Evolutionary conservation across 92 coral and sea anemone species (phyloP).

Genomic region (Pocillopora grandis): DNA sequence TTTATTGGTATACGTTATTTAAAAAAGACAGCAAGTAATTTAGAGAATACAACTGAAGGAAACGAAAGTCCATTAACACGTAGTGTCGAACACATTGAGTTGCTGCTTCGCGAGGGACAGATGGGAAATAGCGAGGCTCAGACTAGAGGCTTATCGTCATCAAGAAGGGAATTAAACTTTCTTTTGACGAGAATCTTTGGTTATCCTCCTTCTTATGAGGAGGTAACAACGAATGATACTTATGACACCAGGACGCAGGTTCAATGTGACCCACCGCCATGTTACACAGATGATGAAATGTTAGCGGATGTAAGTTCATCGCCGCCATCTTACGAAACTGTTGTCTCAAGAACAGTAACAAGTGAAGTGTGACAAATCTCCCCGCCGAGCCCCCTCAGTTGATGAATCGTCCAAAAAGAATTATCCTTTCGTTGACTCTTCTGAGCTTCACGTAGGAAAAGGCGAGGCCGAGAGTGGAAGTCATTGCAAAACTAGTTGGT

Average conservation of each 20-base stretch:
- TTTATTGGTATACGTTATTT: conserved; percentile 13
- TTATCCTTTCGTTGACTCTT: no score
- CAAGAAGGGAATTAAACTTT: conserved; percentile 22
- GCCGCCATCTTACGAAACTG: conserved; percentile 35
- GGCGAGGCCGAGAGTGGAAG: no score
- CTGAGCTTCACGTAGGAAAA: no score
- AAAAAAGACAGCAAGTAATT: background rate
- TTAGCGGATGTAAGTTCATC: background rate
- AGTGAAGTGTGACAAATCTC: background rate
- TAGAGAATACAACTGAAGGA: background rate
- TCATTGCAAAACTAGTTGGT: no score
- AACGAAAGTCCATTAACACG: conserved; percentile 9
- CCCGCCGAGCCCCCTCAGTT: background rate
- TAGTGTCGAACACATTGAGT: conserved; percentile 20
- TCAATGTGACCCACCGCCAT: conserved; percentile 20
- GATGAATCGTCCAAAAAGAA: background rate
- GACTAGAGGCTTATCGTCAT: background rate
- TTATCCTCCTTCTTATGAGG: conserved; percentile 21
- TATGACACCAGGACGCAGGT: background rate
- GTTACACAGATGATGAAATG: conserved; percentile 8
- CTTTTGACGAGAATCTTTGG: conserved; percentile 27
- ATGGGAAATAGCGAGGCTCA: background rate
- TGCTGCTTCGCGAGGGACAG: conserved; percentile 9
- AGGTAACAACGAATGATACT: conserved; percentile 11
- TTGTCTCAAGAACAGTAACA: background rate